Evolutionary conservation across 2,888 invertebrate genomes (phyloP), one percentile per base, ranked within the genome.

Genomic region (Leptogaster cylindrica): DNA sequence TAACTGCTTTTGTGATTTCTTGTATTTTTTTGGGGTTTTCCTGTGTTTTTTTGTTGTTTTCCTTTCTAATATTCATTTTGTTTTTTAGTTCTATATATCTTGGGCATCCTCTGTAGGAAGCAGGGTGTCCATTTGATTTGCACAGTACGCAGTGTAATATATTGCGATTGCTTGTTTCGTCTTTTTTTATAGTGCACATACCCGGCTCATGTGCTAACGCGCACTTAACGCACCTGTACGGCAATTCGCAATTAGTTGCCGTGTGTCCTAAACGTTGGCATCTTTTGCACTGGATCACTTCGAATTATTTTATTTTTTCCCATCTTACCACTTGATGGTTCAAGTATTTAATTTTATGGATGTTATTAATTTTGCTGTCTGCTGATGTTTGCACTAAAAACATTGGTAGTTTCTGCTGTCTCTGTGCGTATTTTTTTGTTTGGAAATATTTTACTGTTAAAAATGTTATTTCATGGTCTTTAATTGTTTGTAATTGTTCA

Each of bases 231-330:
- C 51, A 66, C 6, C 65, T 3, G 18, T 36, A 51, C 2, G 36
- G 6, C 48, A 66, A 27, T 14, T 1, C n/a, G 20, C 66, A 66
- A 10, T 66, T 66, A 12, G 28, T 25, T 2, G 66, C 31, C 3
- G 66, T 31, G 20, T 66, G 66, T 2, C 52, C 55, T 41, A 33
- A 52, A n/a, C 66, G 12, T 44, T 66, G 67, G 36, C 67, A 67
- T 0, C 36, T 16, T 4, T 23, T 18, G 36, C 65, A 65, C 10
- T 65, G 65, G 3, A 33, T 39, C 7, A 31, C 28, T 28, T 28
- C 8, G 5, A 28, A 28, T 28, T 28, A 28, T 28, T 27, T 50
- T 12, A 50, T 5, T 10, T 50, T 50, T 51, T 51, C 50, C 50
- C 50, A 50, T n/a, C 12, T 23, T n/a, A 51, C 50, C 3, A 39